phyloP scores from a whole-genome alignment of 1,140 invertebrate species.

The Maconellicoccus hirsutus region DNA sequence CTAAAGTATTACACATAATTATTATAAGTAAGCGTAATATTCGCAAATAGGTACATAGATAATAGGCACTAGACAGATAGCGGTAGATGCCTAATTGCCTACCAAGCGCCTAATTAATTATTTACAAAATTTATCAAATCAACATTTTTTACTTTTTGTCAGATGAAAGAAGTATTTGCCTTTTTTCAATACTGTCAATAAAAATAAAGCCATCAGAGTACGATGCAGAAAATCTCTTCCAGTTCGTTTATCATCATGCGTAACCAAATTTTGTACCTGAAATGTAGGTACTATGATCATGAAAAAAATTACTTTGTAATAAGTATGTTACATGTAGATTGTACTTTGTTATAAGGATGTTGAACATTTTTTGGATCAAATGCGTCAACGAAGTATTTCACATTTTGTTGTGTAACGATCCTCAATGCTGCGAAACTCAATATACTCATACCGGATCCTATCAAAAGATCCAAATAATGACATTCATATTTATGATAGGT shows the following conservation, averaged over 20 bases:
- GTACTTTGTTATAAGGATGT: background rate
- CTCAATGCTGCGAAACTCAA: conserved; percentile 61
- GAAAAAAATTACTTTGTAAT: background rate
- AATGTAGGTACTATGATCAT: conserved; percentile 16
- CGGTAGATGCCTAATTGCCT: no score
- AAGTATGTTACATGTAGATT: background rate
- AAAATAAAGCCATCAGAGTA: conserved; percentile 62
- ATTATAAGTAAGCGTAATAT: no score
- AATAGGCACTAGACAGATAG: no score
- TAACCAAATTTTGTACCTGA: conserved; percentile 53
- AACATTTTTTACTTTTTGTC: conserved; percentile 16
- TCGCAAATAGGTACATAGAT: no score
- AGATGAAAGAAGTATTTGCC: conserved; percentile 43
- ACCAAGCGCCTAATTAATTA: no score
- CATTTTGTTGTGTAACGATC: conserved; percentile 53
- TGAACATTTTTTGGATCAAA: background rate
- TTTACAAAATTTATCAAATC: no score
- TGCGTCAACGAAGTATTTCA: conserved; percentile 30
- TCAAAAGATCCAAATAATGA: conserved; percentile 54
- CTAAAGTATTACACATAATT: no score
- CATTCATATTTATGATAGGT: conserved; percentile 76
- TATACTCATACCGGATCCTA: conserved; percentile 69
- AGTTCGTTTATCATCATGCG: conserved; percentile 48
- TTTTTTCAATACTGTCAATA: conserved; percentile 56
- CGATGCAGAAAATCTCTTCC: conserved; percentile 62